Conservation (phyloP, 2,113 vertebrate genomes). For the Hucho hucho region DNA sequence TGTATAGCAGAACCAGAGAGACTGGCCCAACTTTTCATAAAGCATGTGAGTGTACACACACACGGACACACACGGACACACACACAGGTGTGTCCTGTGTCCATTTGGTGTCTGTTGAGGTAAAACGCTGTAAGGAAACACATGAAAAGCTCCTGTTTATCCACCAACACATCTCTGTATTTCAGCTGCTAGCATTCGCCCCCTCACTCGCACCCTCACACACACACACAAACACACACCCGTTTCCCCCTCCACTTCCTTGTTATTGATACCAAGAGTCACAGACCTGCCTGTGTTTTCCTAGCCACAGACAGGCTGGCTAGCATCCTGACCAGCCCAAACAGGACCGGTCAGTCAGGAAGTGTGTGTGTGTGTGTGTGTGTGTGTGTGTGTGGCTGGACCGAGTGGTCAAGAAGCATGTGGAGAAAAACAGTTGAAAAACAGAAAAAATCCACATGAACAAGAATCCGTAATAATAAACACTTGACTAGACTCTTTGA, state of each 20-base stretch:
- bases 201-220: too few species aligned
- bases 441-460: conserved; percentile 53
- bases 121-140: conserved; percentile 59
- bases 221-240: background rate
- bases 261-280: conserved; percentile 51
- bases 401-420: conserved; percentile 49
- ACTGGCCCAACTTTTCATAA: conserved; percentile 90
- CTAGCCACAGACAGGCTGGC: conserved; percentile 25
- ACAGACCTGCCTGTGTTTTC: conserved; percentile 45
- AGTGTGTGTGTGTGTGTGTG: too few species aligned
- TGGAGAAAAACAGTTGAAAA: conserved; percentile 37
- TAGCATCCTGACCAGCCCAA: conserved; percentile 43
- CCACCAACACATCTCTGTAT: conserved; percentile 24
- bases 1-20: conserved; percentile 86
- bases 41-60: conserved; percentile 79
- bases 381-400: too few species aligned
- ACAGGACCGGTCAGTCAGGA: too few species aligned
- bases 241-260: conserved; percentile 43
- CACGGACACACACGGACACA: background rate
- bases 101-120: conserved; percentile 37
- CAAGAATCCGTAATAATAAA: conserved; percentile 54
- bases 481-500: conserved; percentile 39
- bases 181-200: background rate
- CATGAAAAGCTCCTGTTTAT: conserved; percentile 52
- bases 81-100: conserved; percentile 32